A percentile compares a stretch with the other conserved stretches of the same genome.
Evolutionary conservation across 2,888 invertebrate species (phyloP).

Genomic region (Morpho helenor): DNA sequence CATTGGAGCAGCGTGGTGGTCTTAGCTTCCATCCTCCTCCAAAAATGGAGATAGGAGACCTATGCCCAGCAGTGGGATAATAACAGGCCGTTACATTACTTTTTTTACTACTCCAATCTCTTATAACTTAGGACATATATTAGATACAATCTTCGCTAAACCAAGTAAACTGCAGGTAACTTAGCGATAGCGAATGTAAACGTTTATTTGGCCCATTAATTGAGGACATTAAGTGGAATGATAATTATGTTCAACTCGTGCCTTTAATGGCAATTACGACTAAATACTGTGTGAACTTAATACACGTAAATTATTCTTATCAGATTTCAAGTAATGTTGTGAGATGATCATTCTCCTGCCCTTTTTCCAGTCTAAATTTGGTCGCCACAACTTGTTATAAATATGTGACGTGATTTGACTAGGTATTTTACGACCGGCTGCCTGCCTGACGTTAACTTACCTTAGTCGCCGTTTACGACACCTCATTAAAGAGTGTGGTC

Average conservation of each 20-base stretch:
- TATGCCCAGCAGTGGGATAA: too few relatives aligned
- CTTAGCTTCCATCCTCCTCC: too few relatives aligned
- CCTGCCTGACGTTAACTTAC: too few relatives aligned
- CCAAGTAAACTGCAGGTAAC: slow-evolving; percentile 55
- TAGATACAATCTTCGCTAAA: slow-evolving; percentile 56
- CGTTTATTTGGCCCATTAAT: slow-evolving; percentile 31
- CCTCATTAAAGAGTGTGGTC: too few relatives aligned
- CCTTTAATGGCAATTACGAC: slow-evolving; percentile 22
- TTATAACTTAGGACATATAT: slow-evolving; percentile 35
- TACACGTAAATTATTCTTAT: not conserved
- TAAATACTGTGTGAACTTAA: slow-evolving; percentile 11
- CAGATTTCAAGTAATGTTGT: not conserved
- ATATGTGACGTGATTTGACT: too few relatives aligned
- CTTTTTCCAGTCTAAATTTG: too few relatives aligned
- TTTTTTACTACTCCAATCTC: not conserved
- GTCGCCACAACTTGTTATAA: too few relatives aligned
- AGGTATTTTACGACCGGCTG: too few relatives aligned
- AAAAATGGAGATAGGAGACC: too few relatives aligned
- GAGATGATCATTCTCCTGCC: not conserved
- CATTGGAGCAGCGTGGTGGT: too few relatives aligned
- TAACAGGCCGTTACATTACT: too few relatives aligned
- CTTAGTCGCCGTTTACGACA: too few relatives aligned
- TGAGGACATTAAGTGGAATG: slow-evolving; percentile 28
- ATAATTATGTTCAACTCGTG: slow-evolving; percentile 27
- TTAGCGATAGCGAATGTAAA: slow-evolving; percentile 26